These are phyloP conservation scores for Calameuta pallipes DNA, from an alignment of 2,888 invertebrate species.

Conservation along the genomic window DNA sequence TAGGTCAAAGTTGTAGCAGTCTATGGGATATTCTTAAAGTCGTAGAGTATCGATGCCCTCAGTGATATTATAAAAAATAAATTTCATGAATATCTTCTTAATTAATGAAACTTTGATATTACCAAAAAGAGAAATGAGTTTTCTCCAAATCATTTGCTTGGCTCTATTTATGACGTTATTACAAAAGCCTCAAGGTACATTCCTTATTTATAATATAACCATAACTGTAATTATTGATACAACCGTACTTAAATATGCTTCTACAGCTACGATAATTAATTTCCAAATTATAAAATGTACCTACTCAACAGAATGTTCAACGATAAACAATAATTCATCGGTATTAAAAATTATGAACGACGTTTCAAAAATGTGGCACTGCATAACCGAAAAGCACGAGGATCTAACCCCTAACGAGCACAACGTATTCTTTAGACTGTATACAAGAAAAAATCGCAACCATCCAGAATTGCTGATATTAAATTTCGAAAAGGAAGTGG, in stretches of 20 bases:
- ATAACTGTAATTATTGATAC: background rate
- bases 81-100: background rate
- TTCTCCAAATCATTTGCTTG: background rate
- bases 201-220: background rate
- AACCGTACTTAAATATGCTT: background rate
- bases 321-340: slow-evolving; percentile 14
- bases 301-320: slow-evolving; percentile 10
- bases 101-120: background rate
- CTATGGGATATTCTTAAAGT: background rate
- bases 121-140: background rate
- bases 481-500: slow-evolving; percentile 16
- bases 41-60: background rate
- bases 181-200: background rate
- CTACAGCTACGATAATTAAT: background rate
- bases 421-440: slow-evolving; percentile 25
- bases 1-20: background rate
- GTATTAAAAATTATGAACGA: slow-evolving; percentile 15
- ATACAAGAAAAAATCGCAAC: slow-evolving; percentile 22
- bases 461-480: slow-evolving; percentile 21
- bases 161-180: background rate
- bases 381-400: slow-evolving; percentile 17
- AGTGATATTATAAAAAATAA: background rate
- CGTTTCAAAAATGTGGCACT: slow-evolving; percentile 26
- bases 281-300: background rate
- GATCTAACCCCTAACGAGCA: slow-evolving; percentile 18